Base-by-base conservation (phyloP, 2,113 vertebrate genomes). In the Motacilla alba region DNA sequence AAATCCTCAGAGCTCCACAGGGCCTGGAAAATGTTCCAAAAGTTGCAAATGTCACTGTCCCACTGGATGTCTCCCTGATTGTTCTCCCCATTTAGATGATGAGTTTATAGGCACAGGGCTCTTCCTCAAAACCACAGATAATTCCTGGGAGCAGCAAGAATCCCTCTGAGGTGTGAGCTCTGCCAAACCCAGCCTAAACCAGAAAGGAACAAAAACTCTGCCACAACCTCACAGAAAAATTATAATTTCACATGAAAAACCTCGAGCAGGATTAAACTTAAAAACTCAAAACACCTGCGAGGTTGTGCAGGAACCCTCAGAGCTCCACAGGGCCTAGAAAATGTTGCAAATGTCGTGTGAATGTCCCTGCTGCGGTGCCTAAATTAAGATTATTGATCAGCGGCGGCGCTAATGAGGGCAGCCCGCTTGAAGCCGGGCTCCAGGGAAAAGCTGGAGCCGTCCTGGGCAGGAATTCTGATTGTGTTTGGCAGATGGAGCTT, bases 331-430 rank as follows among this genome's bases (percentile, higher is more conserved):
- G 58, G 16, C 53, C 69, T 4, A 3, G 55, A 4, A 39, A 93
- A 35, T 0, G 10, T 2, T 2, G 16, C 26, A 4, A 60, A 59
- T 17, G 68, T 6, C 6, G 11, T 2, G 68, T 31, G 72, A 83
- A 52, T 3, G 41, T 83, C 10, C 5, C 35, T 4, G 2, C 0
- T 17, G 55, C 2, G 64, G 41, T 7, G 58, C n/a, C 30, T 26
- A 39, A 96, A 60, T 94, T 69, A 74, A 90, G 35, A 8, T 30
- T 74, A 95, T 96, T 60, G 93, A 96, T 92, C 0, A 52, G 56
- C 2, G 55, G 16, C 27, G 41, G 62, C 2, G 7, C 62, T 95
- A 96, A 96, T 53, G 76, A 94, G 82, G 64, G 56, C 79, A 91
- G 90, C 79, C 88, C 0, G 43, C 50, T 35, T 35, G 35, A 35